These are phyloP conservation scores for Meteorus colon DNA, from an alignment of 2,888 invertebrate species.

Conservation along the genomic window DNA sequence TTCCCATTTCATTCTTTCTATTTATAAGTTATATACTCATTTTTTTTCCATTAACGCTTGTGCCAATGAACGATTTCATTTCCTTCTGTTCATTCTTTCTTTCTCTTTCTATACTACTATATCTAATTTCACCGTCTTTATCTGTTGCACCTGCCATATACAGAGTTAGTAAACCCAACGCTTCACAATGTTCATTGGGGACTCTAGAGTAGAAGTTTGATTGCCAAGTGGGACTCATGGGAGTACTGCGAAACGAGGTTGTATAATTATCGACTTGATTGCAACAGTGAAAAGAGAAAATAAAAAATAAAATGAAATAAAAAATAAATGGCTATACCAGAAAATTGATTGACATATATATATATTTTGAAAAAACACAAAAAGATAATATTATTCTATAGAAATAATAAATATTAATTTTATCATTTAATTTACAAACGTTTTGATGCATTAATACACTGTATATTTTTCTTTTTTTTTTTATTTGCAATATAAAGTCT, in stretches of 20 bases:
- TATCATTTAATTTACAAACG: no score
- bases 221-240: slow-evolving; percentile 23
- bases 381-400: not conserved
- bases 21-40: not conserved
- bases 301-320: not conserved
- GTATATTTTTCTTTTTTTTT: not conserved
- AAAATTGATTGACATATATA: no score
- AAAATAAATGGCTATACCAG: not conserved
- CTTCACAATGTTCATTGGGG: slow-evolving; percentile 19
- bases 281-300: not conserved
- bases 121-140: not conserved
- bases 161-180: not conserved
- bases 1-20: no score
- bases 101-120: not conserved
- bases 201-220: slow-evolving; percentile 21
- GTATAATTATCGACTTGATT: slow-evolving; percentile 15
- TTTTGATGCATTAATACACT: not conserved
- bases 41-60: not conserved
- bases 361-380: not conserved
- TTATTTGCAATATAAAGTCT: no score
- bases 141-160: not conserved
- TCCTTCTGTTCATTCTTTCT: not conserved
- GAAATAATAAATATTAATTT: no score
- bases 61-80: slow-evolving; percentile 7
- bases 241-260: slow-evolving; percentile 10